Evolutionary conservation across 2,797 vertebrate species (phyloP).

Genomic region (Pseudochirops corinnae): DNA sequence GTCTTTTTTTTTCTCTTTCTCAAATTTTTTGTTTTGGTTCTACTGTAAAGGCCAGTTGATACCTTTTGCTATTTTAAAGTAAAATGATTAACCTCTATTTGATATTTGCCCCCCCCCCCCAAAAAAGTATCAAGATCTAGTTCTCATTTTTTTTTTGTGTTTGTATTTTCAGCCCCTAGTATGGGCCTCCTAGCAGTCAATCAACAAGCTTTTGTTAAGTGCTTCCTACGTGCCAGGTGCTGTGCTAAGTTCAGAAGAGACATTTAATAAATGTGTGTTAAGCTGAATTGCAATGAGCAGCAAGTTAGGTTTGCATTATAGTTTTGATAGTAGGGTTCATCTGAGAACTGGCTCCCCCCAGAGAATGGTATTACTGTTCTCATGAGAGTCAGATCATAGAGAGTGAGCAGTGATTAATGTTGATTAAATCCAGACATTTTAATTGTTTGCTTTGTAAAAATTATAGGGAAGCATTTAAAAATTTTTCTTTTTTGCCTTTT

Average conservation of each 20-base stretch:
- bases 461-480: not conserved
- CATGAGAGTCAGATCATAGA: not conserved
- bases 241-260: not conserved
- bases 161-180: not conserved
- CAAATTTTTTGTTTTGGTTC: not conserved
- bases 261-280: not conserved
- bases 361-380: not conserved
- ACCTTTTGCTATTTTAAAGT: not conserved
- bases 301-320: not conserved
- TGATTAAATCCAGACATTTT: not conserved
- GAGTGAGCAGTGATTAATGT: not conserved
- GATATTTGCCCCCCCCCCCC: not conserved
- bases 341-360: not conserved
- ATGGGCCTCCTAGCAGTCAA: not conserved
- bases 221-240: not conserved
- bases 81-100: conserved; percentile 8
- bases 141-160: not conserved
- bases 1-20: conserved; percentile 8
- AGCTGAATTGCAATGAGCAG: not conserved
- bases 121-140: not conserved
- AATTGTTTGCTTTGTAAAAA: not conserved
- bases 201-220: not conserved
- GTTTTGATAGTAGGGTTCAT: not conserved
- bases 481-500: not conserved
- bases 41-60: conserved; percentile 17